Conservation (phyloP, 92 coral and sea anemone species). For the Heliopora coerulea region DNA sequence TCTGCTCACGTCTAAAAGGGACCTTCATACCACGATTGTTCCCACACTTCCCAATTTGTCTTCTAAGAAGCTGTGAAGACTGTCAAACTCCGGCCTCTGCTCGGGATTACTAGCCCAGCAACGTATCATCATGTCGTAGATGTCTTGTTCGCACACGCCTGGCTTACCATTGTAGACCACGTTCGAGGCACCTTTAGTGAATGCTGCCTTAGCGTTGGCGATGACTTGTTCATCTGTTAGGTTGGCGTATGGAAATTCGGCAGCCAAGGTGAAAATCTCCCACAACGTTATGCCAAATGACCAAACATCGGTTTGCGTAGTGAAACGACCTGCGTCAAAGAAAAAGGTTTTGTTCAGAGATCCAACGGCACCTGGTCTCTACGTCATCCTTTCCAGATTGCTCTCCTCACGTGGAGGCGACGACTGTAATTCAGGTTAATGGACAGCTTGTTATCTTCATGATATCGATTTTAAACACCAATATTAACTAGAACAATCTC, state of each 20-base stretch:
- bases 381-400: too few relatives aligned
- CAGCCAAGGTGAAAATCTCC: constrained; percentile 92
- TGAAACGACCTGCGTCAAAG: constrained; percentile 71
- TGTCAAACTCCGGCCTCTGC: constrained; percentile 66
- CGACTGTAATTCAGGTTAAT: too few relatives aligned
- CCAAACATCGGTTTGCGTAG: constrained; percentile 95
- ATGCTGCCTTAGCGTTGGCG: constrained; percentile 69
- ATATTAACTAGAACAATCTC: too few relatives aligned
- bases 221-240: constrained; percentile 86
- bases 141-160: constrained; percentile 67
- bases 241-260: constrained; percentile 72
- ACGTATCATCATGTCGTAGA: constrained; percentile 70
- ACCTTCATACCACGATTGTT: constrained; percentile 11
- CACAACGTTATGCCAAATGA: constrained; percentile 92
- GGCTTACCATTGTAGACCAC: constrained; percentile 64
- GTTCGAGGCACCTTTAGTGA: constrained; percentile 42
- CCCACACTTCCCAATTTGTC: constrained; percentile 26
- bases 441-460: too few relatives aligned
- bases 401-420: too few relatives aligned
- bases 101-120: constrained; percentile 76
- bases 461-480: too few relatives aligned
- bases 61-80: constrained; percentile 57
- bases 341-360: not conserved
- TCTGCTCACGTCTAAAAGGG: not conserved
- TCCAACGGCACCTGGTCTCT: too few relatives aligned